Evolutionary conservation across 2,797 vertebrate genomes (phyloP), one percentile per base, ranked within the genome.

Genomic region (Siniperca undulata): DNA sequence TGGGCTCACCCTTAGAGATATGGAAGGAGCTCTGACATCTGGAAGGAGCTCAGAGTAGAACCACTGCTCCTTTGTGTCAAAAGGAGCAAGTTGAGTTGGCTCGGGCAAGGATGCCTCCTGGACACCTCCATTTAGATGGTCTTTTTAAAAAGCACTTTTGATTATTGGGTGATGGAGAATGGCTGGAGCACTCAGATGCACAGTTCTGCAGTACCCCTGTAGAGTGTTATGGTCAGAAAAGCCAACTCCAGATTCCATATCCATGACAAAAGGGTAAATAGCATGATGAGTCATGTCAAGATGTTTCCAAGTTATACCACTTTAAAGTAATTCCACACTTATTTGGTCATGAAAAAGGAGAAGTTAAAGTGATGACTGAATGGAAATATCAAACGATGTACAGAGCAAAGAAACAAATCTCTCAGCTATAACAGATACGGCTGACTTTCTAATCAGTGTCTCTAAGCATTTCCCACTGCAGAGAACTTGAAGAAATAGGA

Each of bases 291-390:
- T 78, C 76, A 70, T 24, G 27, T 5, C 10, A 2, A 78, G 9
- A 44, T 1, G 34, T 19, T 52, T 68, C 56, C 55, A 50, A 60
- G 30, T 48, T 46, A 36, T 24, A 36, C 42, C 30, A 38, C 34
- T 17, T 27, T 24, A 9, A 72, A 48, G 40, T 38, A 38, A 70
- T 62, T 55, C 36, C 14, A 61, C 19, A 71, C 59, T 70, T 71
- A 71, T 71, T 65, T 56, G 40, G 50, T 44, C 59, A 38, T 64
- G 56, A 70, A 66, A 50, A 50, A 17, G 30, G 20, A 64, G 27
- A 46, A 38, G 20, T 24, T 52, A 53, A 70, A 78, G 46, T 12
- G 30, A 67, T 52, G 44, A 53, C 8, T 70, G 48, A 64, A 70
- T 36, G 48, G 48, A 78, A 52, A 70, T 27, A 52, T 62, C 24